Base-by-base conservation (phyloP, 2,888 invertebrate genomes). In the Oscheius sp. region DNA sequence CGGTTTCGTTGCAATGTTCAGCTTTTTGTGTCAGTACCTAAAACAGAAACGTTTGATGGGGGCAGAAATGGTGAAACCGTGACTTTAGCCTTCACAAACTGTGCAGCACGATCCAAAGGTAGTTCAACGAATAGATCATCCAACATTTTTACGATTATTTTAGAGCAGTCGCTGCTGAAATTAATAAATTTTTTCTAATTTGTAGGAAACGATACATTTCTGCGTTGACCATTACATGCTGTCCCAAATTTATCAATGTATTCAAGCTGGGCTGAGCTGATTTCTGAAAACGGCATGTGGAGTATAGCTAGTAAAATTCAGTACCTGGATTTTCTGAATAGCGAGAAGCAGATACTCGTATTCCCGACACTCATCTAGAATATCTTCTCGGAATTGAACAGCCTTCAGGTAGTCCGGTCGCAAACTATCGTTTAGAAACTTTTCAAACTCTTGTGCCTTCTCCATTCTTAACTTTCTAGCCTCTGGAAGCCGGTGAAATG, bases 121-220 rank as follows among this genome's bases (percentile, higher is more conserved):
- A 82, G 55, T 53, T 82, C 76, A 1, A 74, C 76, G 53, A 74
- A 74, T 10, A 76, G 53, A 13, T 80, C 79, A 47, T 79, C 82
- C 7, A 59, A 13, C 58, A 80, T 50, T 42, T 77, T 78, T n/a
- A 82, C 80, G 7, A 79, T 71, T 3, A 82, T 74, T 62, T 73
- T 76, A 35, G 75, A 73, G 29, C 76, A 76, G 58, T 78, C 75
- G 37, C 77, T 57, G 0, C 81, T 81, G 78, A 70, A 80, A 70
- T n/a, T 2, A 32, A 55, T 63, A 13, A 2, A 11, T 60, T 60
- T 60, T 35, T 35, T 2, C 29, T 5, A 58, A 32, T 29, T 11
- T 58, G n/a, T 9, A 51, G 2, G 21, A 21, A 57, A 9, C 50
- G 78, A 57, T 47, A 81, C 79, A 79, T 75, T 77, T 79, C 78